Evolutionary conservation across 2,113 vertebrate species (phyloP), one percentile per base, ranked within the genome.

Genomic region (Chrysemys picta): DNA sequence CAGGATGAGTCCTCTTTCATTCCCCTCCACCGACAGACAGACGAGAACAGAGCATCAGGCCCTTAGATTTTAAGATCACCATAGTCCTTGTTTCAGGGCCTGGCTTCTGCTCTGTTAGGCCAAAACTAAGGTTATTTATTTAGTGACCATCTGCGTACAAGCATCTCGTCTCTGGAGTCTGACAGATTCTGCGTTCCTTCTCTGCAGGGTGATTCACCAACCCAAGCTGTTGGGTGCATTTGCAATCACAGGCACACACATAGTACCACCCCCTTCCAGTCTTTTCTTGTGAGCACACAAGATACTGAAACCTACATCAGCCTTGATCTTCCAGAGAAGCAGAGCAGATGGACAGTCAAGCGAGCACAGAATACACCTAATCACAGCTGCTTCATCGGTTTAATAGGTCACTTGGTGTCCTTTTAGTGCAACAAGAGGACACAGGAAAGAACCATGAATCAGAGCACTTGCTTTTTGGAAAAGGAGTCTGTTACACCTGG

Each of bases 261-360:
- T 57, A 84, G 76, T n/a, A 86, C 47, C 84, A 86, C 84, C 93
- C 8, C 62, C 2, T 69, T 79, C 87, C 80, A 89, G 88, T 83
- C 90, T 65, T 1, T 11, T 80, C 69, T n/a, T 29, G 0, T 35
- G 6, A 84, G 62, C 38, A 14, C 2, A 1, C 1, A 69, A 8
- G 5, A 2, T 5, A 56, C 42, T 62, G 78, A 56, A 93, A 38
- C 88, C 82, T 90, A 38, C 81, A 47, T 4, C 49, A 85, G 87
- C 10, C 22, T 11, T 25, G 29, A 62, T 5, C 10, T 78, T 75
- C 87, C 76, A 91, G 87, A 29, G 42, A 88, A 92, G 76, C 76
- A 49, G 90, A 95, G 89, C 90, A 97, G 91, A 95, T 88, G 93
- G 95, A 31, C 83, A 85, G 79, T 89, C 82, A 83, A 91, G 96